Percentiles rank a stretch among this genome's conserved stretches.
Conservation (phyloP, 2,797 vertebrate genomes). For the Valencia hispanica region DNA sequence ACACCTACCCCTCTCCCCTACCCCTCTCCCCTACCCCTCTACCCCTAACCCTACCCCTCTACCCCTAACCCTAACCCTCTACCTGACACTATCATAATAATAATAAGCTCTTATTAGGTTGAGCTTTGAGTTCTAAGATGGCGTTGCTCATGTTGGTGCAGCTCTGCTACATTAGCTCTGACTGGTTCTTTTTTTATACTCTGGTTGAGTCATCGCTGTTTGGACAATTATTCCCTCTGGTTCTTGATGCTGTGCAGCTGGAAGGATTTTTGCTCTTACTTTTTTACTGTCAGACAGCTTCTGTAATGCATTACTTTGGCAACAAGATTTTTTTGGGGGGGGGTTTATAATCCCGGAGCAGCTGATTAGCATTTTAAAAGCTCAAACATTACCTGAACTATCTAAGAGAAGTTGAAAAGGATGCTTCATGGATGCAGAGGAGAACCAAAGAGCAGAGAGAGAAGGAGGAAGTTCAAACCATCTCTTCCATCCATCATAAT, state of each 20-base stretch:
- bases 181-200: neutral
- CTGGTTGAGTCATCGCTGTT: neutral
- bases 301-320: neutral
- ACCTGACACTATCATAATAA: no score
- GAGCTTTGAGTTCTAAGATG: neutral
- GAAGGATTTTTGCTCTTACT: neutral
- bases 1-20: no score
- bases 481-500: neutral
- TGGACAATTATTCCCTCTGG: neutral
- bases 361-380: neutral
- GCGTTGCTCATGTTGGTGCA: neutral
- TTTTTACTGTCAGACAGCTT: neutral
- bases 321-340: neutral
- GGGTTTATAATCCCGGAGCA: neutral
- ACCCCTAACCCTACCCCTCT: no score
- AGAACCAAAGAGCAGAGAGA: neutral
- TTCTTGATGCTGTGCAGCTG: no score
- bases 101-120: neutral
- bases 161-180: neutral
- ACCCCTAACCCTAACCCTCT: no score
- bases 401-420: no score
- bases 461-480: neutral
- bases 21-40: no score
- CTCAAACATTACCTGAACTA: no score
- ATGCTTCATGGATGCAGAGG: neutral